Base-by-base conservation (phyloP, 2,113 vertebrate genomes). In the Gymnorhina tibicen region DNA sequence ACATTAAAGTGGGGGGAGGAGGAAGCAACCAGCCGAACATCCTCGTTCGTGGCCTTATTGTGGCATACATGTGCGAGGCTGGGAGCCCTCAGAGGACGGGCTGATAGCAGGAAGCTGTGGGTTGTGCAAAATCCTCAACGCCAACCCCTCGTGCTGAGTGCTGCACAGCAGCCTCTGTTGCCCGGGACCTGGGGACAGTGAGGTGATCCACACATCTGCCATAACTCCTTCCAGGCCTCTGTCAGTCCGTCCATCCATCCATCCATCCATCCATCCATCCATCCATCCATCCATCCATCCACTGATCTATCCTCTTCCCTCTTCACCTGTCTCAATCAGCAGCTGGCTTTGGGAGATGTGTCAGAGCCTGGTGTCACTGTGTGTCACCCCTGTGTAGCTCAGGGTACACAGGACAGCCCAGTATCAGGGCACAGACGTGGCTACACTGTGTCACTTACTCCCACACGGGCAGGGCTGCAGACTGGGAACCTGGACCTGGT, bases 91-190 rank as follows among this genome's bases (percentile, higher is more conserved):
- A 47, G 19, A 33, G 66, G 69, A 37, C 47, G 20, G 55, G 30
- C 70, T 33, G 69, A 19, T 5, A 32, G 46, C 78, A 30, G 0
- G 0, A 39, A 67, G n/a, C 35, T 1, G 5, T 0, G 13, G 23
- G 13, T 30, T 37, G 28, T 52, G 24, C 22, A n/a, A 23, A 42
- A 13, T 75, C 56, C 21, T n/a, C 5, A 1, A 15, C 17, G 67
- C 35, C 92, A 76, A 9, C 7, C 49, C 53, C 72, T 86, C 2
- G 6, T 49, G 44, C 59, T 70, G 93, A 22, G 47, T 67, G 67
- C 20, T 62, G 56, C 69, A 67, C 44, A 53, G n/a, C 56, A 91
- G 22, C 56, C n/a, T 58, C 1, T 1, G 2, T 13, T 59, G 44
- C 14, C 76, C 39, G 42, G 35, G 47, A 20, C 22, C 2, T 59